These are phyloP conservation scores for Cephalophus harveyi DNA, from an alignment of 2,113 vertebrate genomes.

Conservation along the genomic window DNA sequence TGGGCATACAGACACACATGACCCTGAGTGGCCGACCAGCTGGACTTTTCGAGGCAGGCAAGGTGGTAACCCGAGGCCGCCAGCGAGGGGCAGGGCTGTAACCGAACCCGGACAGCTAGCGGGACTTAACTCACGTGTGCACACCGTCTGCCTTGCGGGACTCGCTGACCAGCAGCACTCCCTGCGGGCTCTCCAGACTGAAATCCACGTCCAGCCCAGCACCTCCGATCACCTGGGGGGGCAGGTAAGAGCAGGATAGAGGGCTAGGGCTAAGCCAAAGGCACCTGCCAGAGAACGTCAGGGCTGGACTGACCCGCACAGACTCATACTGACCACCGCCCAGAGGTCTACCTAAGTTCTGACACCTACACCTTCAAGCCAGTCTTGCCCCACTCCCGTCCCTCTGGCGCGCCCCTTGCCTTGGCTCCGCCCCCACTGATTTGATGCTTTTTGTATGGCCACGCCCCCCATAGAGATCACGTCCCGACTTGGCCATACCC, in stretches of 20 bases:
- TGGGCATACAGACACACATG: constrained; percentile 52
- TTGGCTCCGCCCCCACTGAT: neutral
- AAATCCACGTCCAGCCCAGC: constrained; percentile 93
- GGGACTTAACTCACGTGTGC: constrained; percentile 84
- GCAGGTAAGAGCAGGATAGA: constrained; percentile 50
- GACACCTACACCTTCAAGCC: neutral
- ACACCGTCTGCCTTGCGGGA: constrained; percentile 88
- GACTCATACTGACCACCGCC: neutral
- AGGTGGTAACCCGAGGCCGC: constrained; percentile 45
- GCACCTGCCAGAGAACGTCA: neutral
- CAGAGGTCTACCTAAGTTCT: neutral
- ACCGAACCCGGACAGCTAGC: neutral
- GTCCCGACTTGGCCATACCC: neutral
- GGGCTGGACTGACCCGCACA: neutral
- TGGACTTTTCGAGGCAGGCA: neutral
- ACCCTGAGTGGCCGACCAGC: neutral
- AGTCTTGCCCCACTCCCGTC: neutral
- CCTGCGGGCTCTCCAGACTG: constrained; percentile 85
- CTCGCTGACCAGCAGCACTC: constrained; percentile 81
- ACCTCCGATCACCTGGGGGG: constrained; percentile 88
- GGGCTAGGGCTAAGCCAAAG: neutral
- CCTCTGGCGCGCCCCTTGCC: neutral
- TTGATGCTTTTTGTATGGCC: neutral
- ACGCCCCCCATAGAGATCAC: neutral
- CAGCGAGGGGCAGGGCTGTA: constrained; percentile 33